A percentile compares a stretch with the other conserved stretches of the same genome.
These are phyloP conservation scores for Rhagonycha lutea DNA, from an alignment of 2,888 invertebrate genomes.

Conservation along the genomic window DNA sequence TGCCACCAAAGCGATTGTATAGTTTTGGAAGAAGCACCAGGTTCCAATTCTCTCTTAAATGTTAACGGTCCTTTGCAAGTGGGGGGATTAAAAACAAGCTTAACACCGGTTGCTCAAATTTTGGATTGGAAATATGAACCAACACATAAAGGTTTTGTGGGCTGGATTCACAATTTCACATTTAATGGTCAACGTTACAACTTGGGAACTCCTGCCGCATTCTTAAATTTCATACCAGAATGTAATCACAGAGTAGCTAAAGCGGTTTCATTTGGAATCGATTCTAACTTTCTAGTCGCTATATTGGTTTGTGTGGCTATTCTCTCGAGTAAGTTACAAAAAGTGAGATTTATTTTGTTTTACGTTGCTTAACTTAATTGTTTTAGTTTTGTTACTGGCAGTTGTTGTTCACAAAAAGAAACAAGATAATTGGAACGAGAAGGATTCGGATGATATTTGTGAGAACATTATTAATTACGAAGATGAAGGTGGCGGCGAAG, in stretches of 20 bases:
- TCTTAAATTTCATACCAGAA: slow-evolving; percentile 71
- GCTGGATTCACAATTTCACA: slow-evolving; percentile 90
- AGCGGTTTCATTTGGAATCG: slow-evolving; percentile 81
- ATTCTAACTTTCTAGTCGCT: slow-evolving; percentile 86
- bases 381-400: slow-evolving; percentile 79
- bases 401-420: slow-evolving; percentile 88
- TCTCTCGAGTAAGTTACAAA: slow-evolving; percentile 71
- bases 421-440: slow-evolving; percentile 84
- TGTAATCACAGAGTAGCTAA: slow-evolving; percentile 75
- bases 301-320: slow-evolving; percentile 87
- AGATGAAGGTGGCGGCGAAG: slow-evolving; percentile 98
- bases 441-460: slow-evolving; percentile 93
- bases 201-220: slow-evolving; percentile 78
- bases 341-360: neutral
- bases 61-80: slow-evolving; percentile 89
- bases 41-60: slow-evolving; percentile 49
- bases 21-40: slow-evolving; percentile 43
- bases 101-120: slow-evolving; percentile 63
- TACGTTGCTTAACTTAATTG: slow-evolving; percentile 30
- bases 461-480: slow-evolving; percentile 98
- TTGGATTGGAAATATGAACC: slow-evolving; percentile 75
- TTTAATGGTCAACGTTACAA: slow-evolving; percentile 89
- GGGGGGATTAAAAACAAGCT: slow-evolving; percentile 73
- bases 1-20: slow-evolving; percentile 50
- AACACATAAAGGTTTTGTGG: slow-evolving; percentile 74